A percentile compares a stretch with the other conserved stretches of the same genome.
Conservation (phyloP, 2,113 vertebrate species). For the Triplophysa rosa region DNA sequence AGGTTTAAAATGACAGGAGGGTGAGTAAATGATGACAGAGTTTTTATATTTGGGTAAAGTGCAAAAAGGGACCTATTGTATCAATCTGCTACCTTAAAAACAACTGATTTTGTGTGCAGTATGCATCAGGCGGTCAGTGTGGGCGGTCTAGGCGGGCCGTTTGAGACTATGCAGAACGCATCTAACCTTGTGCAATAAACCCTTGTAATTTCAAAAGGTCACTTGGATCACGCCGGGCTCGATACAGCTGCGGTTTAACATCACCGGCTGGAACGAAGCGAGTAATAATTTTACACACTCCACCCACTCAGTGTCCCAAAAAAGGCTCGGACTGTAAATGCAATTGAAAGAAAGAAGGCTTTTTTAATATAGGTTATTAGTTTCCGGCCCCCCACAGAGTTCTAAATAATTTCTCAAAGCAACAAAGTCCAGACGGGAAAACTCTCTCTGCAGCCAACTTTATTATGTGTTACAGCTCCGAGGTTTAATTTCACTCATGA, state of each 20-base stretch:
- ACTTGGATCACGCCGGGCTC: conserved; percentile 18
- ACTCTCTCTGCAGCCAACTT: conserved; percentile 58
- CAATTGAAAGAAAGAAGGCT: conserved; percentile 52
- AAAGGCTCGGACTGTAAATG: conserved; percentile 44
- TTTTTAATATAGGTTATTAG: conserved; percentile 64
- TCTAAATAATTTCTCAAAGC: conserved; percentile 66
- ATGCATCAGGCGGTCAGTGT: conserved; percentile 26
- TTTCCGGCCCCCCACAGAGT: conserved; percentile 58
- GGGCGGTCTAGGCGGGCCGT: neutral
- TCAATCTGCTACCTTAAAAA: neutral
- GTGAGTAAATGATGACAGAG: too few relatives aligned
- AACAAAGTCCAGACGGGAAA: conserved; percentile 57
- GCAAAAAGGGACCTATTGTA: too few relatives aligned
- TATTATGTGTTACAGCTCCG: conserved; percentile 63
- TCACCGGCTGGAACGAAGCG: conserved; percentile 36
- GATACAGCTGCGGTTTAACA: conserved; percentile 37
- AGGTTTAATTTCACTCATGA: conserved; percentile 63
- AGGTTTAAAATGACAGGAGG: too few relatives aligned
- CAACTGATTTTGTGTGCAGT: neutral
- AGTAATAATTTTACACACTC: conserved; percentile 49
- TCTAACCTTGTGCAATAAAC: conserved; percentile 5
- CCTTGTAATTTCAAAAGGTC: conserved; percentile 35
- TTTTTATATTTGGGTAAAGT: too few relatives aligned
- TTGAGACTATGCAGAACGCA: neutral
- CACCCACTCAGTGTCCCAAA: conserved; percentile 46